Evolutionary conservation across 2,888 invertebrate species (phyloP), one percentile per base, ranked within the genome.

Genomic region (Hypomecis punctinalis): DNA sequence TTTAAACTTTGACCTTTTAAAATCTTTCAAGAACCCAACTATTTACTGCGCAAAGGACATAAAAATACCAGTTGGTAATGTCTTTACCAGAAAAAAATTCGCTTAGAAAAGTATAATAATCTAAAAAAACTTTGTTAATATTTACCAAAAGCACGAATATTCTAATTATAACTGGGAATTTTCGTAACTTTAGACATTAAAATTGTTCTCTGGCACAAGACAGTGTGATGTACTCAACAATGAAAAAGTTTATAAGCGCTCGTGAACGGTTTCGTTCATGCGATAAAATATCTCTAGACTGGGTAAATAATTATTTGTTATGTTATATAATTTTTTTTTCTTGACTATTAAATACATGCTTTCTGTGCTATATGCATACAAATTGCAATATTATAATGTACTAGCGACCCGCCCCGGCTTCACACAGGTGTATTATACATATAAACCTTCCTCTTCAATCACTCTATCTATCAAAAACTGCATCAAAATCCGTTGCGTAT

Each of bases 141-240:
- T 56, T 36, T 37, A 37, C 13, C 11, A 11, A 37, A 56, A 37
- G 37, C 37, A 46, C 13, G n/a, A 11, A 23, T 40, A 57, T 51
- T 62, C 46, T 52, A 47, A 62, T 57, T 57, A 58, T 54, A 54
- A 11, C 33, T 8, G 43, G 11, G 39, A 59, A 59, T 45, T 48
- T 49, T 63, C 45, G 6, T 47, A 63, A 54, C 59, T 59, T 63
- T 45, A 49, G 37, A 36, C 59, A 57, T 61, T 67, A 67, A 67
- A 63, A 63, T 63, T 60, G 55, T 63, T 63, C 36, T 49, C 37
- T 35, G 33, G 48, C 53, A 40, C 33, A 43, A 53, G 61, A 54
- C 37, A 54, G 54, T 11, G 54, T 59, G 55, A 59, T 11, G 9
- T 46, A 39, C 47, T 11, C 42, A 61, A 61, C 48, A 56, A 66